Evolutionary conservation across 2,113 vertebrate species (phyloP).

Genomic region (Burhinus bistriatus): DNA sequence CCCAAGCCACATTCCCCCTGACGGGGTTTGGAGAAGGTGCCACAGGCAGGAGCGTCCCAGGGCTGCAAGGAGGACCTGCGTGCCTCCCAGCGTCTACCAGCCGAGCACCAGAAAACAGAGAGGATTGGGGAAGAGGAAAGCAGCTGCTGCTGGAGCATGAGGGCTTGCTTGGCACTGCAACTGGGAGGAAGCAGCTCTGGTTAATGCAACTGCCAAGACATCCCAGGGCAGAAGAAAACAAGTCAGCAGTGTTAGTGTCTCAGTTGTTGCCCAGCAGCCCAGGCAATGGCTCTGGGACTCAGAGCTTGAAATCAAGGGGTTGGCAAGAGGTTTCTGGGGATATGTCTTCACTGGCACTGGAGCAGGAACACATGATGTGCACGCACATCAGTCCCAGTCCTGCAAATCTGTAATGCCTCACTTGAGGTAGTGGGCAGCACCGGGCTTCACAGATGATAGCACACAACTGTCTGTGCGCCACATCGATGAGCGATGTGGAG

Average conservation of each 20-base stretch:
- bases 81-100: neutral
- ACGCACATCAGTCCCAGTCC: rapidly evolving
- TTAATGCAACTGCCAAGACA: neutral
- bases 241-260: neutral
- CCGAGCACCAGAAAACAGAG: neutral
- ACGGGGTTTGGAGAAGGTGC: neutral
- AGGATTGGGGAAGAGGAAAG: neutral
- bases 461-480: neutral
- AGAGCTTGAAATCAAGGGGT: neutral
- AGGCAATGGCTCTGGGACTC: neutral
- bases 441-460: neutral
- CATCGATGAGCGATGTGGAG: rapidly evolving
- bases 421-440: neutral
- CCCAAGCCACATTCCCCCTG: too few species aligned
- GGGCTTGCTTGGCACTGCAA: too few species aligned
- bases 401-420: neutral
- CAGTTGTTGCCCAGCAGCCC: neutral
- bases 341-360: neutral
- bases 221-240: neutral
- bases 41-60: neutral
- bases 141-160: neutral
- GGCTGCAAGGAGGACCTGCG: neutral
- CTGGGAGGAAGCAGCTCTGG: neutral
- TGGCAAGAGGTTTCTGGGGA: neutral
- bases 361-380: neutral